Conservation (phyloP, 2,113 vertebrate species). For the Motacilla alba region DNA sequence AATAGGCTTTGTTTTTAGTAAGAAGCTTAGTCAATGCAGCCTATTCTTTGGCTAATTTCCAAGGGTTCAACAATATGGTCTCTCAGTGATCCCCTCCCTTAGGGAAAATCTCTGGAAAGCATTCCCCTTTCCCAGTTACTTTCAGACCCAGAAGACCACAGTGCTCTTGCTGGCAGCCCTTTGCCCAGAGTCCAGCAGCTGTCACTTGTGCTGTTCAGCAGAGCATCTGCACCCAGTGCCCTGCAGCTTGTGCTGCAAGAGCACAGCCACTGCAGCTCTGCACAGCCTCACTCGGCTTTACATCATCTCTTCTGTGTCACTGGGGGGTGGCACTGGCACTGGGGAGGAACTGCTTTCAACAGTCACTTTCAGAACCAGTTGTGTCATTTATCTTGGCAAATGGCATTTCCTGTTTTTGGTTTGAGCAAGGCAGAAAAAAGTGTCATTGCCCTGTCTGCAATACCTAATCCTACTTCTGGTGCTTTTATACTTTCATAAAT, state of each 20-base stretch:
- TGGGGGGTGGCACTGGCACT: not conserved
- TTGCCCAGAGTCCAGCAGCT: constrained; percentile 42
- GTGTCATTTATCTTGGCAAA: constrained; percentile 49
- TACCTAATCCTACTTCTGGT: not conserved
- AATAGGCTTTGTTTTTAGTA: constrained; percentile 40
- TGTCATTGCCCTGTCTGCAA: not conserved
- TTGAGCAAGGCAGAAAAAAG: not conserved
- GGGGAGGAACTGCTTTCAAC: constrained; percentile 47
- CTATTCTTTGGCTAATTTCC: constrained; percentile 45
- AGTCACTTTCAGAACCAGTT: not conserved
- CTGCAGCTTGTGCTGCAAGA: not conserved
- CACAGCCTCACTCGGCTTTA: not conserved
- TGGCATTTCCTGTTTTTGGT: constrained; percentile 17
- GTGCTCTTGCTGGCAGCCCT: not conserved
- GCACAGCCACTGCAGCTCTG: not conserved
- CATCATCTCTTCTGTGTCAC: constrained; percentile 15
- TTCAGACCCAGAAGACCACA: constrained; percentile 6
- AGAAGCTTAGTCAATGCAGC: constrained; percentile 18
- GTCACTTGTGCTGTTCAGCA: not conserved
- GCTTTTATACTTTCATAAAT: not conserved
- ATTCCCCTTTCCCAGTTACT: constrained; percentile 42
- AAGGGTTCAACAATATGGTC: constrained; percentile 3
- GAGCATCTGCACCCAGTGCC: not conserved
- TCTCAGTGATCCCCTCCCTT: constrained; percentile 43
- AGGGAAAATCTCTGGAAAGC: constrained; percentile 51